Conservation (phyloP, 2,113 vertebrate genomes). For the Petroica traversi region DNA sequence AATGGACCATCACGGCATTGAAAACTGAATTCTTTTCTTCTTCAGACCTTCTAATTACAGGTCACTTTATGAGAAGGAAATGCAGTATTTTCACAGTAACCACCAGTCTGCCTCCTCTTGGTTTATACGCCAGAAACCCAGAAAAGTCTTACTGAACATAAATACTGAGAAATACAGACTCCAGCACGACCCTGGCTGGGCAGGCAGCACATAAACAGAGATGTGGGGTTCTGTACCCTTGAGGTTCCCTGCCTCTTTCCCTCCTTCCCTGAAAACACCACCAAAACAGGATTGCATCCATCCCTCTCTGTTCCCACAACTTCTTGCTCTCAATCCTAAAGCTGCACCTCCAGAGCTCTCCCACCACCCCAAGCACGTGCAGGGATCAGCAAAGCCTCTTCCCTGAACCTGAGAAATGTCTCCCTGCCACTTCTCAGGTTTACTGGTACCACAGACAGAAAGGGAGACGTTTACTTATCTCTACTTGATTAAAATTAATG, state of each 20-base stretch:
- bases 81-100: background rate
- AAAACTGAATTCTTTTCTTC: background rate
- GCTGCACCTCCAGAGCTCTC: background rate
- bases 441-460: background rate
- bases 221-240: fast-evolving
- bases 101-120: background rate
- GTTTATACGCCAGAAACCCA: background rate
- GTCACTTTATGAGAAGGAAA: background rate
- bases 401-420: background rate
- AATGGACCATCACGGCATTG: background rate
- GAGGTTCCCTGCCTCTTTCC: background rate
- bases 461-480: conserved; percentile 5
- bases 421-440: background rate
- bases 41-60: background rate
- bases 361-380: fast-evolving
- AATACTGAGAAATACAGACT: background rate
- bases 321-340: background rate
- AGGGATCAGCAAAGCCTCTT: background rate
- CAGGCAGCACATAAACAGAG: background rate
- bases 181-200: background rate
- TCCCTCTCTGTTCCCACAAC: background rate
- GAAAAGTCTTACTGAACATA: background rate
- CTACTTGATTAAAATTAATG: conserved; percentile 52
- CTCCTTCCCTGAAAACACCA: background rate
- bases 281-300: background rate